Conservation (phyloP, 2,797 vertebrate genomes). For the Salmo trutta region DNA sequence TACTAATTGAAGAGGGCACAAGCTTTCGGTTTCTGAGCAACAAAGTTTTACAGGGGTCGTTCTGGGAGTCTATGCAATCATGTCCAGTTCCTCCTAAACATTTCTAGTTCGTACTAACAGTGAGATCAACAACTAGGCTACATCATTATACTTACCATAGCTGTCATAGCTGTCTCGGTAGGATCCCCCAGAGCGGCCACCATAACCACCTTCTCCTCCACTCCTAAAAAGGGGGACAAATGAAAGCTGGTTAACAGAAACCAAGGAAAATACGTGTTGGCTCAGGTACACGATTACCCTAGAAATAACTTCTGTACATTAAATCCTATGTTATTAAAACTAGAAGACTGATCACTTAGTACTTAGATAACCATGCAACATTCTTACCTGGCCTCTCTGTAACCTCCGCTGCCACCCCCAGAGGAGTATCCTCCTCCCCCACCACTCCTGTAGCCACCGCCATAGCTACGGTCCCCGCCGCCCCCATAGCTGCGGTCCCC, state of each 20-base stretch:
- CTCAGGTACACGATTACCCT: not conserved
- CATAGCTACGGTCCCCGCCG: not conserved
- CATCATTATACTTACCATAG: conserved; percentile 55
- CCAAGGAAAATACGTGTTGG: not conserved
- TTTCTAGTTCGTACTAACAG: conserved; percentile 9
- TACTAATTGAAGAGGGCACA: conserved; percentile 5
- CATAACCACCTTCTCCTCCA: conserved; percentile 39
- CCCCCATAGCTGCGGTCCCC: conserved; percentile 30
- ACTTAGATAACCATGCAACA: not conserved
- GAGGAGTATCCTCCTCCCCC: conserved; percentile 27
- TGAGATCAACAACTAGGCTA: conserved; percentile 27
- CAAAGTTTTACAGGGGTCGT: not conserved
- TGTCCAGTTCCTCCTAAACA: not conserved
- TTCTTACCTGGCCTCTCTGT: conserved; percentile 58
- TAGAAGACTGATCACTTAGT: not conserved
- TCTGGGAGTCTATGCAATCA: conserved; percentile 21
- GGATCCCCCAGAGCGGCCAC: conserved; percentile 55
- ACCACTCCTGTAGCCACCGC: no score
- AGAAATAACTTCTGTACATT: not conserved
- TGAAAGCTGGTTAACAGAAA: not conserved
- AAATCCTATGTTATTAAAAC: not conserved
- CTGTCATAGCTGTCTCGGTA: conserved; percentile 63
- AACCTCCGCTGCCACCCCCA: conserved; percentile 44
- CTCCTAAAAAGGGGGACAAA: conserved; percentile 42
- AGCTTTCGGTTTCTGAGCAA: conserved; percentile 3